Evolutionary conservation across 2,113 vertebrate genomes (phyloP).

Genomic region (Pachyramphus minor): DNA sequence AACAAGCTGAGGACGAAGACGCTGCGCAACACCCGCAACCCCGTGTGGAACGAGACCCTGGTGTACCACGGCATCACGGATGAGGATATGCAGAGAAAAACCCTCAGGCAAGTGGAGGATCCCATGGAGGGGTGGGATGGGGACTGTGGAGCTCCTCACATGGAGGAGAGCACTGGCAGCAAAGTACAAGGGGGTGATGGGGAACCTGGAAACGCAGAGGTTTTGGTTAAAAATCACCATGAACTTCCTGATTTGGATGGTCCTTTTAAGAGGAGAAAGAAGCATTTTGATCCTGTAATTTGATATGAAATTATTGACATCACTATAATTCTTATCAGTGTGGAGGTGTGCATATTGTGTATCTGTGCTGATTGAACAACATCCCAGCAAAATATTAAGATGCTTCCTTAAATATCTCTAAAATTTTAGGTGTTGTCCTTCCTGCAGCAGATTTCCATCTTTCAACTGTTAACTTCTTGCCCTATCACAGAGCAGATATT

Average conservation of each 20-base stretch:
- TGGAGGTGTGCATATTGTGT: fast-evolving
- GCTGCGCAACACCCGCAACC: conserved; percentile 92
- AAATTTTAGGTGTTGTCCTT: background rate
- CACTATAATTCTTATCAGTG: fast-evolving
- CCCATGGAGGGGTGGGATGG: fast-evolving
- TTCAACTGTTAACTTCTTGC: background rate
- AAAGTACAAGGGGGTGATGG: fast-evolving
- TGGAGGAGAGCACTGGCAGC: fast-evolving
- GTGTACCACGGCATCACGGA: conserved; percentile 94
- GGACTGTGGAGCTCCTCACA: fast-evolving
- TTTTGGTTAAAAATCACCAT: background rate
- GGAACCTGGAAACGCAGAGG: background rate
- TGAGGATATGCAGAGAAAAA: conserved; percentile 96
- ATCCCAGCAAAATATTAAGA: background rate
- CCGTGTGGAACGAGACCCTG: conserved; percentile 90
- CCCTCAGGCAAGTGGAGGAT: conserved; percentile 77
- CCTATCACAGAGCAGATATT: fast-evolving
- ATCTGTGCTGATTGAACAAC: background rate
- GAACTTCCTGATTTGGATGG: fast-evolving
- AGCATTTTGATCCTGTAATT: fast-evolving
- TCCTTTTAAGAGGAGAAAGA: background rate
- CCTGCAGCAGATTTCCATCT: background rate
- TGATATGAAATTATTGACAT: background rate
- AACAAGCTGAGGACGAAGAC: conserved; percentile 96
- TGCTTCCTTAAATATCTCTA: background rate